Evolutionary conservation across 2,113 vertebrate genomes (phyloP).

Genomic region (Gallinago paraguaiae): DNA sequence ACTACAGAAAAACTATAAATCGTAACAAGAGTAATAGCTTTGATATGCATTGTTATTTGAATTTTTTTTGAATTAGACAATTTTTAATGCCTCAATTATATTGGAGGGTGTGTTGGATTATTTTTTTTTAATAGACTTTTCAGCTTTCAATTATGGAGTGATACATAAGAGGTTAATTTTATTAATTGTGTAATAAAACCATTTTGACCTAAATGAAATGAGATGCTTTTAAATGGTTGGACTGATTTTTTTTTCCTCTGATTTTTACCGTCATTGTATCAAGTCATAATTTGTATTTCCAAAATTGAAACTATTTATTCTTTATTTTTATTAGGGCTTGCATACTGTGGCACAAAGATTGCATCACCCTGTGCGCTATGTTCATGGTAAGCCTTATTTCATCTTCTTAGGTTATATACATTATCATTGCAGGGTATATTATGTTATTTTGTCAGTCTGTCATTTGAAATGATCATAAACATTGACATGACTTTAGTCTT

Average conservation of each 20-base stretch:
- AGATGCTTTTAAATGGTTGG: neutral
- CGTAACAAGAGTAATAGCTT: neutral
- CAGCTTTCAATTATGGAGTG: neutral
- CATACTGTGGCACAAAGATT: neutral
- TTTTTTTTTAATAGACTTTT: neutral
- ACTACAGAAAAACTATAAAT: neutral
- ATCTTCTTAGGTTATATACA: neutral
- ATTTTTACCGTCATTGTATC: neutral
- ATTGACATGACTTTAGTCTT: neutral
- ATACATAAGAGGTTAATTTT: neutral
- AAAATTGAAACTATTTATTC: neutral
- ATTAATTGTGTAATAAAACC: neutral
- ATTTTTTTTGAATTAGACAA: neutral
- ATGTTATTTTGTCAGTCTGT: neutral
- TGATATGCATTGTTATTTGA: neutral
- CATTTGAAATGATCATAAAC: neutral
- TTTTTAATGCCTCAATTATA: neutral
- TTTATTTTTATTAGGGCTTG: conserved; percentile 26
- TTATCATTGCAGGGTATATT: neutral
- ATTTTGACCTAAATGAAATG: neutral
- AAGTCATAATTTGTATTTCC: neutral
- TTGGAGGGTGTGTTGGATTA: neutral
- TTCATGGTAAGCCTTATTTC: conserved; percentile 22
- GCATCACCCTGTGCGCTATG: neutral
- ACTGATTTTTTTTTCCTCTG: neutral